Evolutionary conservation across 2,113 vertebrate species (phyloP), one percentile per base, ranked within the genome.

Genomic region (Ranitomeya imitator): DNA sequence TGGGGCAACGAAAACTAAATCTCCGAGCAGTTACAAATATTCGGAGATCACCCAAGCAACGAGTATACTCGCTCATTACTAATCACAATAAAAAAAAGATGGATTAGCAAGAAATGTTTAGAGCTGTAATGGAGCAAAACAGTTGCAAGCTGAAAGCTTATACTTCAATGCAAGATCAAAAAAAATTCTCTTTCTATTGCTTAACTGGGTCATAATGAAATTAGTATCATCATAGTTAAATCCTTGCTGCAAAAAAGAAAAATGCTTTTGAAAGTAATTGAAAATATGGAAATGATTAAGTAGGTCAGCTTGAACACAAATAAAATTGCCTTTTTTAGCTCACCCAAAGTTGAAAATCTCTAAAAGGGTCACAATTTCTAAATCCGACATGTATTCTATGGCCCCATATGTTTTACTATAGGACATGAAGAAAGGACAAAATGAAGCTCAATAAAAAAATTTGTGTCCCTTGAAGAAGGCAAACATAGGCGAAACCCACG

Each of bases 191-290:
- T 55, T 31, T 52, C 76, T 60, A 7, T 63, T 31, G n/a, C 61
- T 87, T 67, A 87, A 80, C 31, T 87, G 77, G 77, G 86, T 87
- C 86, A 87, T 18, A 67, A 59, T 69, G 18, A 86, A 87, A 87
- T 80, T 87, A 87, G 78, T 81, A 52, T 54, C 51, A 59, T 71
- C 77, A 57, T 81, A 21, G 61, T 16, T 87, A 87, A 87, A 45
- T 80, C 85, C 85, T 54, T 23, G 14, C 61, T 69, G 77, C 51
- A 85, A 87, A 80, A 78, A 37, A 69, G 21, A 23, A 86, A 74
- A 76, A 52, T 52, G 73, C 63, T 87, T 81, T 45, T 19, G 65
- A 79, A 80, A 87, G 63, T 80, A 81, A 71, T 80, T 87, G 77
- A 51, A 86, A 80, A 80, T 87, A 71, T 80, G 86, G 26, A 57